Percentiles rank a stretch among this genome's conserved stretches.
Conservation (phyloP, 2,113 vertebrate species). For the Pituophis catenifer region DNA sequence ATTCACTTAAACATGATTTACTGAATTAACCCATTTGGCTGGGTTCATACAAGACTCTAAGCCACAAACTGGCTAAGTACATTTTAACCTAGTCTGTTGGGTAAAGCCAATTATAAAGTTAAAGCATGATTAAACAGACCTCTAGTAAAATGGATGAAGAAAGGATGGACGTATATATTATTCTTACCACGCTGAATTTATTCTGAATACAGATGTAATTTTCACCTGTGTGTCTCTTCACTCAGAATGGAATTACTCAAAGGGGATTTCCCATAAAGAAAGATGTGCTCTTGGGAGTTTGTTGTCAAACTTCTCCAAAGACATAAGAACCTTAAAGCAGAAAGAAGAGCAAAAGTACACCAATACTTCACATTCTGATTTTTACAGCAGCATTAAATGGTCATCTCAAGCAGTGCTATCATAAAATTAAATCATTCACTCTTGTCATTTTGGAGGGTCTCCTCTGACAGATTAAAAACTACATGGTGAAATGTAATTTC, state of each 20-base stretch:
- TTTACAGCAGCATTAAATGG: slow-evolving; percentile 63
- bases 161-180: neutral
- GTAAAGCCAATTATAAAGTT: neutral
- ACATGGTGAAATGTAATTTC: slow-evolving; percentile 66
- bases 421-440: slow-evolving; percentile 65
- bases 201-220: neutral
- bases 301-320: slow-evolving; percentile 29
- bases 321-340: slow-evolving; percentile 35
- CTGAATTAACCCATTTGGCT: neutral
- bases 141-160: neutral
- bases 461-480: slow-evolving; percentile 62
- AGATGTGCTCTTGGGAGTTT: neutral
- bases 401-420: slow-evolving; percentile 58
- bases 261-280: neutral
- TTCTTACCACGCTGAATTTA: neutral
- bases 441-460: slow-evolving; percentile 58
- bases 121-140: neutral
- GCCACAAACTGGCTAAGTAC: neutral
- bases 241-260: neutral
- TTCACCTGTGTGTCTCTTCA: neutral
- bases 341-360: slow-evolving; percentile 47
- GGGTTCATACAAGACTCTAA: neutral
- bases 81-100: neutral
- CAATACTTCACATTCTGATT: slow-evolving; percentile 57
- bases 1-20: neutral